phyloP scores from a whole-genome alignment of 2,113 vertebrate genomes.

The Pangasianodon hypophthalmus region DNA sequence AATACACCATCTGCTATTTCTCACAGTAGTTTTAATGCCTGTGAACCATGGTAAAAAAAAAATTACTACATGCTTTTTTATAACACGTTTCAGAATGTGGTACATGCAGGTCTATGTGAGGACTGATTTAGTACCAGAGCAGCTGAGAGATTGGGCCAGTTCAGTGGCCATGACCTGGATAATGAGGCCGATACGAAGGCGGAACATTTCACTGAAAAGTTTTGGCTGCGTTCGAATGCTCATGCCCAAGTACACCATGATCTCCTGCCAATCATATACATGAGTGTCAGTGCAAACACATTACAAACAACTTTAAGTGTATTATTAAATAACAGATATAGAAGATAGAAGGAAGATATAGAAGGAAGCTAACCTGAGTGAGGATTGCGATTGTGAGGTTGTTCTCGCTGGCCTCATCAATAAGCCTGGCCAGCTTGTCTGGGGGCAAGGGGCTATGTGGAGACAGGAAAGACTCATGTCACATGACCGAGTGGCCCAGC shows the following conservation, averaged over 20 bases:
- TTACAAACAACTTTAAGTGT: not conserved
- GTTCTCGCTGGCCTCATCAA: constrained; percentile 89
- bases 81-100: not conserved
- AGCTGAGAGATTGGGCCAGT: constrained; percentile 85
- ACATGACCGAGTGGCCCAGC: not conserved
- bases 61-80: not conserved
- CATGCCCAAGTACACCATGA: constrained; percentile 96
- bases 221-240: constrained; percentile 88
- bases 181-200: constrained; percentile 92
- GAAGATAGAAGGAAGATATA: not conserved
- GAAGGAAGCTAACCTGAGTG: constrained; percentile 79
- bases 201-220: constrained; percentile 94
- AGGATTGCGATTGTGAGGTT: constrained; percentile 88
- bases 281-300: not conserved
- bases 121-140: constrained; percentile 77
- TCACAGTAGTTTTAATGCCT: not conserved
- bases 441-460: constrained; percentile 79
- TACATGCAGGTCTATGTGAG: not conserved
- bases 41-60: not conserved
- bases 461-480: not conserved
- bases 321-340: not conserved
- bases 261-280: constrained; percentile 77
- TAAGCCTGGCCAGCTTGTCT: constrained; percentile 82
- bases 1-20: too few species aligned
- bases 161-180: constrained; percentile 98